Evolutionary conservation across 1,140 invertebrate genomes (phyloP).

Genomic region (Lutraria rhynchaena): DNA sequence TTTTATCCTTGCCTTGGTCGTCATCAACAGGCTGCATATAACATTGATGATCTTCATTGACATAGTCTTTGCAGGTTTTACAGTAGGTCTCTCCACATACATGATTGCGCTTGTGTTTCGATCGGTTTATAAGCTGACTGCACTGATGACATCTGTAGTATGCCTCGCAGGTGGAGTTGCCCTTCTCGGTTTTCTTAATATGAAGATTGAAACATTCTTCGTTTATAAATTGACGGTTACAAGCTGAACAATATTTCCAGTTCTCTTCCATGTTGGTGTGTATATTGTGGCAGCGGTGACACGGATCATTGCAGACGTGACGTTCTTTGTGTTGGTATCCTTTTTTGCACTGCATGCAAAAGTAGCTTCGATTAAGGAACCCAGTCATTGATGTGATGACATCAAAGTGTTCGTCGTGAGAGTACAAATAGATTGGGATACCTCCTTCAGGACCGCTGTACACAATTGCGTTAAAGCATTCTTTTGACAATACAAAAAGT

Average conservation of each 20-base stretch:
- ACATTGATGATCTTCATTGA: no score
- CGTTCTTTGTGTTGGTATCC: constrained; percentile 56
- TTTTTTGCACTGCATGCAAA: constrained; percentile 56
- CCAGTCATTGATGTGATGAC: constrained; percentile 59
- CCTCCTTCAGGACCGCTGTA: constrained; percentile 51
- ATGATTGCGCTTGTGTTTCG: constrained; percentile 30
- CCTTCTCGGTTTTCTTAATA: not conserved
- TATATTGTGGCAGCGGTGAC: constrained; percentile 26
- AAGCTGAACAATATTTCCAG: constrained; percentile 28
- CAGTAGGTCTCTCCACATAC: no score
- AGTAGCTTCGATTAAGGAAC: constrained; percentile 51
- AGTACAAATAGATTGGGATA: constrained; percentile 55
- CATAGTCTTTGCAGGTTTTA: no score
- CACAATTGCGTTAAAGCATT: constrained; percentile 55
- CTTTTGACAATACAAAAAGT: constrained; percentile 56
- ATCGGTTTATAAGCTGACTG: constrained; percentile 38
- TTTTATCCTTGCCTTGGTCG: no score
- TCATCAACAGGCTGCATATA: no score
- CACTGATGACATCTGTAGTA: constrained; percentile 53
- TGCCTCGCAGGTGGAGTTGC: constrained; percentile 40
- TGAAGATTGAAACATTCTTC: constrained; percentile 43
- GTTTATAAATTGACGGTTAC: constrained; percentile 54
- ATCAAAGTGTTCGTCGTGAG: constrained; percentile 55
- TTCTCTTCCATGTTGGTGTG: constrained; percentile 36
- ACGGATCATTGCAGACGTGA: constrained; percentile 53